Conservation (phyloP, 2,888 invertebrate genomes). For the Xestia c-nigrum region DNA sequence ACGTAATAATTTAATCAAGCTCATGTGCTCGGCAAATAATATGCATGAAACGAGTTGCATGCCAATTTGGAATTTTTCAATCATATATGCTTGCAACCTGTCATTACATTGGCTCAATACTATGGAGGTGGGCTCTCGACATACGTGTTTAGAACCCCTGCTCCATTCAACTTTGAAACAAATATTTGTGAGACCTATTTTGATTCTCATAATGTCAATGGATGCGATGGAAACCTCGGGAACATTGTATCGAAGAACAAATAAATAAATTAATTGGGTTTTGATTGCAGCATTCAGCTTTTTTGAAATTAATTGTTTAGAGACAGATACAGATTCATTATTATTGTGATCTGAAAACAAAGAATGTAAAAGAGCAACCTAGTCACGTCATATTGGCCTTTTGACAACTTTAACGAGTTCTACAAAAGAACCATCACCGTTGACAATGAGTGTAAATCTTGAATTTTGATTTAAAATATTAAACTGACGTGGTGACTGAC, state of each 20-base stretch:
- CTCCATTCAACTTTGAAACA: conserved; percentile 33
- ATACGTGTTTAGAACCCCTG: conserved; percentile 24
- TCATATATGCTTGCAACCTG: conserved; percentile 25
- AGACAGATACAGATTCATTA: not conserved
- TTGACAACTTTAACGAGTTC: not conserved
- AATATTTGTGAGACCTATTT: conserved; percentile 50
- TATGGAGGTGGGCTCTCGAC: conserved; percentile 13
- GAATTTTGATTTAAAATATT: not conserved
- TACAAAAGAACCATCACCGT: not conserved
- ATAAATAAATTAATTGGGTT: conserved; percentile 26
- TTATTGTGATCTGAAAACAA: not conserved
- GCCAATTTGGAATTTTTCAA: conserved; percentile 50
- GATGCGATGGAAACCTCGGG: conserved; percentile 22
- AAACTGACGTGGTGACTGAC: not conserved
- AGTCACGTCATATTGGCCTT: not conserved
- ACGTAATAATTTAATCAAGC: too few relatives aligned
- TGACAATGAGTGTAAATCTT: not conserved
- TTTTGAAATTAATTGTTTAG: conserved; percentile 7
- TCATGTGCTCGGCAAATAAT: conserved; percentile 13
- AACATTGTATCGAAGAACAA: conserved; percentile 9
- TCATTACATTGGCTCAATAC: conserved; percentile 43
- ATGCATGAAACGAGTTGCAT: conserved; percentile 45
- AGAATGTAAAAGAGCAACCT: not conserved
- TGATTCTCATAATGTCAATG: conserved; percentile 37
- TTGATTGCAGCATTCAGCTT: conserved; percentile 4